A percentile compares a stretch with the other conserved stretches of the same genome.
phyloP scores from a whole-genome alignment of 2,113 vertebrate species.

The pig (Sus scrofa) region DNA sequence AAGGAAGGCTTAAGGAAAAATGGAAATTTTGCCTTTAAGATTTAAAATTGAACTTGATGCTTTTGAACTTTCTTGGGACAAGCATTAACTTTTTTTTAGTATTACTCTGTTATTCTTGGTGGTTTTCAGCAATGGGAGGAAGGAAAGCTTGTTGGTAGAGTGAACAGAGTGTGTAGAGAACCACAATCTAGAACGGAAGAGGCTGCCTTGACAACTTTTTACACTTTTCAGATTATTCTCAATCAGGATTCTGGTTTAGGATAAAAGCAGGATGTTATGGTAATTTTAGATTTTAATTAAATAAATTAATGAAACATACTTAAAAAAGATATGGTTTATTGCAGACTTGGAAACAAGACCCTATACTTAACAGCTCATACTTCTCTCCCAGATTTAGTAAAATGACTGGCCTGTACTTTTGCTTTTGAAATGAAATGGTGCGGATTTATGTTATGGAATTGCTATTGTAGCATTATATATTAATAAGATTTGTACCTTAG shows the following conservation, averaged over 20 bases:
- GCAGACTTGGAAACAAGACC: not conserved
- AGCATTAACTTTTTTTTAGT: not conserved
- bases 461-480: not conserved
- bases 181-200: not conserved
- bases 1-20: not conserved
- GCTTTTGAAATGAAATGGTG: conserved; percentile 22
- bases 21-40: not conserved
- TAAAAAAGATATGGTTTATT: not conserved
- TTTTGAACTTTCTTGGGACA: not conserved
- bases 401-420: not conserved
- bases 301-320: not conserved
- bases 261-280: not conserved
- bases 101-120: not conserved
- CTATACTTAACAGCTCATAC: not conserved
- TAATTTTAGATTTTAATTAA: conserved; percentile 13
- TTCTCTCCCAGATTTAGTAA: conserved; percentile 21
- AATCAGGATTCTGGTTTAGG: not conserved
- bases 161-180: not conserved
- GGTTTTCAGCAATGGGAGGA: not conserved
- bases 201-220: not conserved
- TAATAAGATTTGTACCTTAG: not conserved
- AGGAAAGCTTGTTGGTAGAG: not conserved
- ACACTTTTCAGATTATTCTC: not conserved
- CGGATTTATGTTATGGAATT: not conserved
- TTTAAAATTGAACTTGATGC: not conserved